Base-by-base conservation (phyloP, 2,888 invertebrate genomes). In the Tortrix viridana region DNA sequence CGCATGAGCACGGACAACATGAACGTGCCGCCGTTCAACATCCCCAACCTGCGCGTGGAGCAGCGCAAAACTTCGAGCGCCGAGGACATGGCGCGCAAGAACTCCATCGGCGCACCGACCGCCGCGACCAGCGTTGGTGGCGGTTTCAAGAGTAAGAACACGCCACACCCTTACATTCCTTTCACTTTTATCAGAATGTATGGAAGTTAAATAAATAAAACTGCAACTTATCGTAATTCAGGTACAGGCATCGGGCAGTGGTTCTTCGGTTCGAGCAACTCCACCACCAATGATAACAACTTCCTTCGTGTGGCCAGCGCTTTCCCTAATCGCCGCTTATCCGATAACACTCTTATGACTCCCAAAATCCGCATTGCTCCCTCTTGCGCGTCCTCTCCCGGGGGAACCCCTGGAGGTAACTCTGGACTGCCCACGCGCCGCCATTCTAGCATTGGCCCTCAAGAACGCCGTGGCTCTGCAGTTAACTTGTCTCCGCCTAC, bases 401-500 rank as follows among this genome's bases (percentile, higher is more conserved):
- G 95, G 4, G 94, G 94, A n/a, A 88, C 91, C 1, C 94, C 95
- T 0, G 95, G 95, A 2, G 95, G 96, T 5, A 95, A 95, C 62
- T 93, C 95, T 32, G 96, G 96, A 0, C 88, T 98, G 65, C 97
- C 97, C 16, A 95, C 96, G 38, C 94, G 98, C 57, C 95, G 98
- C 22, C 98, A 98, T 85, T 98, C 97, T 61, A 97, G 97, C 86
- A 97, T 97, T 74, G 97, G 97, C 20, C 97, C 97, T 0, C 97
- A 97, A 80, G 97, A 98, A 82, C 94, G 97, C 68, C 95, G 97
- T 58, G 95, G 95, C 61, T 97, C 97, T 14, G 95, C 95, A 66
- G 95, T 96, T 71, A 97, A 97, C 90, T 93, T 97, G 66, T 97
- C 97, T 66, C 97, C 97, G 71, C 97, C 97, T 72, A 96, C 97